Conservation (phyloP, 2,888 invertebrate genomes). For the Argyresthia albistria region DNA sequence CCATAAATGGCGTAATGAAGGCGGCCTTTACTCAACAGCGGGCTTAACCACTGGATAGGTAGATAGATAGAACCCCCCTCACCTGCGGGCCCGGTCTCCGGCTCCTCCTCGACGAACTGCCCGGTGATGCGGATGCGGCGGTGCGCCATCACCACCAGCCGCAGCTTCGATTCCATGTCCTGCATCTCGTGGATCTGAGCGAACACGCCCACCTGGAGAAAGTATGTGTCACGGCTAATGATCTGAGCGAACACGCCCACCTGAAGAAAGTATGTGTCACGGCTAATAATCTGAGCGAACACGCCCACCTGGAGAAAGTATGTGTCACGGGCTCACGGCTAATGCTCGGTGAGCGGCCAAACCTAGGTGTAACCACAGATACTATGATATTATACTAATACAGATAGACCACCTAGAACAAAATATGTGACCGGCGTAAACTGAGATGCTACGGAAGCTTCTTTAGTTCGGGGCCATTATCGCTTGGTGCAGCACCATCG, state of each 20-base stretch:
- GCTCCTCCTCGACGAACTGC: slow-evolving; percentile 82
- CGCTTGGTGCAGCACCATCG: too few species aligned
- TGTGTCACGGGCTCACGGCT: too few species aligned
- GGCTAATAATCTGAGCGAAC: slow-evolving; percentile 98
- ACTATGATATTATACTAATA: too few species aligned
- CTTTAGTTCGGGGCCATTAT: too few species aligned
- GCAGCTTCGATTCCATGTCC: slow-evolving; percentile 90
- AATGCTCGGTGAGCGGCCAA: too few species aligned
- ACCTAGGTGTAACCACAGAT: too few species aligned
- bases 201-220: slow-evolving; percentile 85
- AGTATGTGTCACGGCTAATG: neutral
- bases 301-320: slow-evolving; percentile 77
- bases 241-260: slow-evolving; percentile 98
- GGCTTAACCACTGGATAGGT: too few species aligned
- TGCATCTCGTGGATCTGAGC: slow-evolving; percentile 98
- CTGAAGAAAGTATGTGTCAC: neutral
- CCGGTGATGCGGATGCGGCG: slow-evolving; percentile 86
- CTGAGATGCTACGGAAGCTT: too few species aligned
- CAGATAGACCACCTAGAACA: too few species aligned
- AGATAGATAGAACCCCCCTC: slow-evolving; percentile 9
- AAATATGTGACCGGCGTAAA: too few species aligned
- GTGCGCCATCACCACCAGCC: slow-evolving; percentile 96
- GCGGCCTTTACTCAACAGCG: too few species aligned
- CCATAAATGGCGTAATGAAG: too few species aligned
- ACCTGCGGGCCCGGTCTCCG: slow-evolving; percentile 73